A percentile compares a stretch with the other conserved stretches of the same genome.
Evolutionary conservation across 2,113 vertebrate genomes (phyloP).

Genomic region (Syngnathus typhle): DNA sequence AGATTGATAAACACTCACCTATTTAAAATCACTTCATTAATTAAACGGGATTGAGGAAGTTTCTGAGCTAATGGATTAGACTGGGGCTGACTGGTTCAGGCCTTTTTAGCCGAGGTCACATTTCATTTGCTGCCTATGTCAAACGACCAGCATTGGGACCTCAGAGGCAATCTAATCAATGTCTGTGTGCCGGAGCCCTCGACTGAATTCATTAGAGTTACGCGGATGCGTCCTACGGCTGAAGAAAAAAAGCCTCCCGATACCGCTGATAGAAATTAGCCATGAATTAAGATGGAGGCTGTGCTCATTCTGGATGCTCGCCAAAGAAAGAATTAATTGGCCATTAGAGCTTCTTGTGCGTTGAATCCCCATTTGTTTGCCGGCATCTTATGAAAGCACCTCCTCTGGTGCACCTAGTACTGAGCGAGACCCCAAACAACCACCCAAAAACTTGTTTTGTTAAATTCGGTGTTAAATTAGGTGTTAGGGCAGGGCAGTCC

Average conservation of each 20-base stretch:
- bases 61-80: slow-evolving; percentile 79
- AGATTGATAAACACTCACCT: slow-evolving; percentile 76
- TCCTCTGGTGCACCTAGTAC: slow-evolving; percentile 68
- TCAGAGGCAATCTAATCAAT: slow-evolving; percentile 86
- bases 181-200: slow-evolving; percentile 77
- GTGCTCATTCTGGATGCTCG: slow-evolving; percentile 82
- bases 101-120: slow-evolving; percentile 84
- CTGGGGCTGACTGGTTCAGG: slow-evolving; percentile 75
- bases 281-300: slow-evolving; percentile 86
- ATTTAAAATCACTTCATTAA: slow-evolving; percentile 90
- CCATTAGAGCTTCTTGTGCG: slow-evolving; percentile 87
- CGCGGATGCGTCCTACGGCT: slow-evolving; percentile 80
- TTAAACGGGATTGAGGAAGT: slow-evolving; percentile 85
- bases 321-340: slow-evolving; percentile 91
- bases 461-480: slow-evolving; percentile 64
- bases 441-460: slow-evolving; percentile 69
- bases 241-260: slow-evolving; percentile 76
- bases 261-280: slow-evolving; percentile 92
- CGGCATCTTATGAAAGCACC: slow-evolving; percentile 78
- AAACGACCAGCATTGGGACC: slow-evolving; percentile 71
- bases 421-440: slow-evolving; percentile 65
- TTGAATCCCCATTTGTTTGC: slow-evolving; percentile 88
- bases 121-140: slow-evolving; percentile 90
- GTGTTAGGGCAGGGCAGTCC: slow-evolving; percentile 25
- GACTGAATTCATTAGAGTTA: slow-evolving; percentile 85